Base-by-base conservation (phyloP, 30 jellyfish, hydroid and myxozoan species). In the Hydra vulgaris region DNA sequence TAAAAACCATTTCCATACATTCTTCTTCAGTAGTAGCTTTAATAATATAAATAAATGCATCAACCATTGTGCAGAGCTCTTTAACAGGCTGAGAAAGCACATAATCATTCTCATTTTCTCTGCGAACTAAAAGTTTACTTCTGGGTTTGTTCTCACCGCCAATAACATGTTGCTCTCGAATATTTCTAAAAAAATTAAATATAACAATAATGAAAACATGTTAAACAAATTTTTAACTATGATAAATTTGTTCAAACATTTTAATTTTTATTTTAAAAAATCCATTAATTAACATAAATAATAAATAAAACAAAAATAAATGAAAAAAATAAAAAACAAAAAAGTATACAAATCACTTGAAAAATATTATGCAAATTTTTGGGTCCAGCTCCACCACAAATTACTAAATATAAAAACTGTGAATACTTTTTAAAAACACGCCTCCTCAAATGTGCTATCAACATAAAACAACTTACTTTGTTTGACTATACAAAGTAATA, bases 1-100 rank as follows among this genome's bases (percentile, higher is more conserved):
- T 40, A n/a, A n/a, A n/a, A n/a, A n/a, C n/a, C n/a, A n/a, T n/a
- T n/a, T n/a, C n/a, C 61, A 3, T 40, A 40, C 75, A 68, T 3
- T 68, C 16, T 68, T 68, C 75, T 68, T n/a, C 75, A 40, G 61
- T 70, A 40, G 88, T 15, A 15, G 96, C 89, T 69, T 92, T 95
- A 17, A 92, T 91, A 1, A 92, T 94, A 74, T 83, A 87, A 0
- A 92, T 81, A 69, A 92, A 92, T 21, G 95, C 99, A 85, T 92
- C 99, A 26, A 92, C 92, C 53, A 94, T 87, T 20, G 90, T 25
- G 76, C 99, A 92, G 0, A 92, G 88, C 25, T 92, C 95, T 80
- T 73, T 84, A 18, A 88, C 96, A 1, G 96, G 96, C 74, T 92
- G 96, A 18, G 96, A 82, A 22, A 91, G 78, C 26, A 68, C 75